phyloP scores from a whole-genome alignment of 2,888 invertebrate species.

The Dendrolimus houi region DNA sequence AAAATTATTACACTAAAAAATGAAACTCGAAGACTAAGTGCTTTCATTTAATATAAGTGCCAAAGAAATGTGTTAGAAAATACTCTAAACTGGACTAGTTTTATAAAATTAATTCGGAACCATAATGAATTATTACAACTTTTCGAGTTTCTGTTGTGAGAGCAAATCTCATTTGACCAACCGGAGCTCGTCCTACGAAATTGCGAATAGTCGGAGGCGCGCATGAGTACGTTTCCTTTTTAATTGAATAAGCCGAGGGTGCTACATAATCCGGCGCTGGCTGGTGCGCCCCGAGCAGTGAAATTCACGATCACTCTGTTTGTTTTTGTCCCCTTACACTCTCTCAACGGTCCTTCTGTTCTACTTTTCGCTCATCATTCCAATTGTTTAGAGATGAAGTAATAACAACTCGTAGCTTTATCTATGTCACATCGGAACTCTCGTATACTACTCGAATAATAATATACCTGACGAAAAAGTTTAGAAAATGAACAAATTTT shows the following conservation, averaged over 20 bases:
- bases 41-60: too few species aligned
- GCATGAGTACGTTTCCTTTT: slow-evolving; percentile 43
- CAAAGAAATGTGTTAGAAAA: too few species aligned
- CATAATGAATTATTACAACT: not conserved
- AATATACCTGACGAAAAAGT: too few species aligned
- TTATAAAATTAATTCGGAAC: too few species aligned
- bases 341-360: slow-evolving; percentile 32
- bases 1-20: too few species aligned
- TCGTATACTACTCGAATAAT: too few species aligned
- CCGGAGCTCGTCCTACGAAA: slow-evolving; percentile 34
- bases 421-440: too few species aligned
- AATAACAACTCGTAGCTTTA: not conserved
- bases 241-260: slow-evolving; percentile 61
- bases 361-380: slow-evolving; percentile 23
- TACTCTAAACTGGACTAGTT: too few species aligned
- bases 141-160: not conserved
- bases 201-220: slow-evolving; percentile 40
- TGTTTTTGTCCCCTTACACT: slow-evolving; percentile 37
- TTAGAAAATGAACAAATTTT: too few species aligned
- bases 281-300: slow-evolving; percentile 36
- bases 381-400: not conserved
- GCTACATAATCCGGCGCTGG: slow-evolving; percentile 46
- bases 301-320: slow-evolving; percentile 42
- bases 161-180: slow-evolving; percentile 40
- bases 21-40: too few species aligned